Evolutionary conservation across 2,888 invertebrate genomes (phyloP).

Genomic region (Mimas tiliae): DNA sequence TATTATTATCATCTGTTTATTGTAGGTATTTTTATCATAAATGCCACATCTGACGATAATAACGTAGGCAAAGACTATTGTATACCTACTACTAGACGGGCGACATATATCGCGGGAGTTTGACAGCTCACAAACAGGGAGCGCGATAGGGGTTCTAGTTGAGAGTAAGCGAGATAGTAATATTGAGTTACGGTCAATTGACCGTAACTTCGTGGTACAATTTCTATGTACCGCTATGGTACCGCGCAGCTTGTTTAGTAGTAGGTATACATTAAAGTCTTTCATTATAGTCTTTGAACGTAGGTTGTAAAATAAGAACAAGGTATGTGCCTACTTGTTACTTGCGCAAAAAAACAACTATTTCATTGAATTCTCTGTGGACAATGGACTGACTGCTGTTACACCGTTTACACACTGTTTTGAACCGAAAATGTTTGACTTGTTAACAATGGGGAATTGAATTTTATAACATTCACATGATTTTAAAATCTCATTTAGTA

Average conservation of each 20-base stretch:
- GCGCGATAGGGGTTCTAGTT: too few relatives aligned
- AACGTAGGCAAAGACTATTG: too few relatives aligned
- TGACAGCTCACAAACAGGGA: too few relatives aligned
- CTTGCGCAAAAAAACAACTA: constrained; percentile 51
- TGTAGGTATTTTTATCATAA: background rate
- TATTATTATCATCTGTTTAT: background rate
- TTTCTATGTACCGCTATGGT: too few relatives aligned
- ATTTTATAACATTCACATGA: background rate
- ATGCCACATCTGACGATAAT: background rate
- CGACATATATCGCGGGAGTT: too few relatives aligned
- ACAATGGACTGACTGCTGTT: constrained; percentile 62
- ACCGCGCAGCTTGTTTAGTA: too few relatives aligned
- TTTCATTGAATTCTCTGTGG: constrained; percentile 65
- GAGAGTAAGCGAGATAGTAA: too few relatives aligned
- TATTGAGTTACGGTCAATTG: too few relatives aligned
- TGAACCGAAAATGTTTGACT: constrained; percentile 46
- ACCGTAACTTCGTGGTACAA: too few relatives aligned
- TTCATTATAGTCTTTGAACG: too few relatives aligned
- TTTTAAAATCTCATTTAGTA: background rate
- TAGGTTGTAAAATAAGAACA: background rate
- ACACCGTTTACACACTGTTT: constrained; percentile 48
- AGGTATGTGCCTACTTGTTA: background rate
- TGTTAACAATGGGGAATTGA: constrained; percentile 45
- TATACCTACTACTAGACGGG: too few relatives aligned
- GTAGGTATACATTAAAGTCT: too few relatives aligned